Conservation (phyloP, 2,888 invertebrate genomes). For the Drosophila dives region DNA sequence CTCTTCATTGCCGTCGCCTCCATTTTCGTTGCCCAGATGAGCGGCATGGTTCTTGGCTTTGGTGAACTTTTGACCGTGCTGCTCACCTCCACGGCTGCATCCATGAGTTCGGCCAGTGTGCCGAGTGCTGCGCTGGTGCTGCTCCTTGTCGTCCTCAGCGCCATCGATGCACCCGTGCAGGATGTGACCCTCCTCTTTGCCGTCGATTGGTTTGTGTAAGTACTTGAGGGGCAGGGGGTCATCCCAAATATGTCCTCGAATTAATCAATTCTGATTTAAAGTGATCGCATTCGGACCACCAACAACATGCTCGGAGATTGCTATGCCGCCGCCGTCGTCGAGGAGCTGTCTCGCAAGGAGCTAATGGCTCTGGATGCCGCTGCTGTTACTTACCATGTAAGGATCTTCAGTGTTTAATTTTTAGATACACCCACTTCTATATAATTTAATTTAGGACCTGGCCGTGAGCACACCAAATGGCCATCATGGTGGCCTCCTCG, state of each 20-base stretch:
- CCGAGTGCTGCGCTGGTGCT: conserved; percentile 94
- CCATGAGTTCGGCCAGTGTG: conserved; percentile 94
- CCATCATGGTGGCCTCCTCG: conserved; percentile 83
- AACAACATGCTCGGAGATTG: conserved; percentile 96
- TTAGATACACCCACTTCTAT: neutral
- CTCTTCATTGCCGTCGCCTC: conserved; percentile 95
- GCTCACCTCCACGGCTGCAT: conserved; percentile 93
- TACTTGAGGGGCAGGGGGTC: conserved; percentile 60
- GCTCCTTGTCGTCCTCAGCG: conserved; percentile 91
- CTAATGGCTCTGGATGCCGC: conserved; percentile 91
- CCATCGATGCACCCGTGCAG: conserved; percentile 92
- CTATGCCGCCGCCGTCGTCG: conserved; percentile 94
- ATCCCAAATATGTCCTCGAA: neutral
- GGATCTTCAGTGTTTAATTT: neutral
- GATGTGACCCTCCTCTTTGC: conserved; percentile 94
- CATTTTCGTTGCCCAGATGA: conserved; percentile 94
- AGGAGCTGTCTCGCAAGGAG: conserved; percentile 92
- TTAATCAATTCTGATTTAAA: conserved; percentile 79
- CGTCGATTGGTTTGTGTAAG: conserved; percentile 96
- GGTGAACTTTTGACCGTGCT: conserved; percentile 95
- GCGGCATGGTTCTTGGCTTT: conserved; percentile 91
- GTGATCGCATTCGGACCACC: conserved; percentile 93
- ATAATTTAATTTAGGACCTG: conserved; percentile 83
- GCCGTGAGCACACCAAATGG: conserved; percentile 85
- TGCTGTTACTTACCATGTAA: conserved; percentile 87